These are phyloP conservation scores for Notothenia rossii DNA, from an alignment of 2,113 vertebrate genomes.

Conservation along the genomic window DNA sequence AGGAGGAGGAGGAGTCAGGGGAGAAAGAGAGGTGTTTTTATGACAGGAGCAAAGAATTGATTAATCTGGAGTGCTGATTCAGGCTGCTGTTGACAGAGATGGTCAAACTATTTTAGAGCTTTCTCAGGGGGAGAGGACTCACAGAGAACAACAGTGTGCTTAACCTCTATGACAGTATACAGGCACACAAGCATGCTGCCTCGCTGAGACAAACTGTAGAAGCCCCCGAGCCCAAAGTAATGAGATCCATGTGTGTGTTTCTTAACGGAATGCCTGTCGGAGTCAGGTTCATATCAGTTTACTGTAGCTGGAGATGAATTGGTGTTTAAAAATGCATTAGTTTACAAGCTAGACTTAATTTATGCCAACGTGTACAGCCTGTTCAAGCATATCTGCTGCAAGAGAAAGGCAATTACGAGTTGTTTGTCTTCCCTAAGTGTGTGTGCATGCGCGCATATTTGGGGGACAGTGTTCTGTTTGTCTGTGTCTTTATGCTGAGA, in stretches of 20 bases:
- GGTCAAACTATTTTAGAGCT: slow-evolving; percentile 64
- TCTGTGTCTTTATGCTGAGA: slow-evolving; percentile 50
- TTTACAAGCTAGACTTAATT: slow-evolving; percentile 48
- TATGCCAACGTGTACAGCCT: slow-evolving; percentile 43
- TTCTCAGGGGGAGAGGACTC: slow-evolving; percentile 64
- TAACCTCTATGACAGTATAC: slow-evolving; percentile 65
- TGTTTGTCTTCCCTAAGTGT: slow-evolving; percentile 47
- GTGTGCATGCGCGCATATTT: slow-evolving; percentile 36
- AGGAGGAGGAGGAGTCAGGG: slow-evolving; percentile 31
- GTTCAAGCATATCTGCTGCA: slow-evolving; percentile 41
- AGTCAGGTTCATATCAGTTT: slow-evolving; percentile 52
- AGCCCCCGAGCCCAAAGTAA: slow-evolving; percentile 32
- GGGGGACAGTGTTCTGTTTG: slow-evolving; percentile 55
- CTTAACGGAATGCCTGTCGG: slow-evolving; percentile 17
- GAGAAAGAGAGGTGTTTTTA: slow-evolving; percentile 44
- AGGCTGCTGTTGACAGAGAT: slow-evolving; percentile 66
- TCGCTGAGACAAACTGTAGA: slow-evolving; percentile 9
- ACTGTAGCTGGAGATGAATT: slow-evolving; percentile 32
- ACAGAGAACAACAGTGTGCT: slow-evolving; percentile 54
- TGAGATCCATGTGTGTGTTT: slow-evolving; percentile 30
- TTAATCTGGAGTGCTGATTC: slow-evolving; percentile 81
- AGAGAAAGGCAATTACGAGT: slow-evolving; percentile 54
- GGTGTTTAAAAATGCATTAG: slow-evolving; percentile 52
- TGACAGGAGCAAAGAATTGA: slow-evolving; percentile 75
- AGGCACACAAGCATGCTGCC: slow-evolving; percentile 38